These are phyloP conservation scores for Mamestra configurata DNA, from an alignment of 1,140 invertebrate species.

Conservation along the genomic window DNA sequence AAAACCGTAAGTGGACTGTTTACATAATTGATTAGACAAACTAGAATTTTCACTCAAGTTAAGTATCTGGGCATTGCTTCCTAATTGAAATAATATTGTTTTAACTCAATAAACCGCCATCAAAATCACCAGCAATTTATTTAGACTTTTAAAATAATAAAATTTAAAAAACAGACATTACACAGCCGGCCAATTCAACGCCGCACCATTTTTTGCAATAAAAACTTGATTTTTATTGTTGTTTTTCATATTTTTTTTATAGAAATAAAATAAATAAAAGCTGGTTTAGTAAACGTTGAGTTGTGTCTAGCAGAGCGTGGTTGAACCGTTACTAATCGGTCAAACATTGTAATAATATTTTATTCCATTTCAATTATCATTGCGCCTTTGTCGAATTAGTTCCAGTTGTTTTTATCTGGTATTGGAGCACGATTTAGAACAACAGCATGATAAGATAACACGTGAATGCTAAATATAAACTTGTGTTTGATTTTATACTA, in stretches of 20 bases:
- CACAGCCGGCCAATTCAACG: not conserved
- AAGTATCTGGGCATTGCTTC: not conserved
- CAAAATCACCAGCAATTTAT: not conserved
- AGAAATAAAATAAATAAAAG: constrained; percentile 7
- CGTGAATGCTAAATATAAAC: not conserved
- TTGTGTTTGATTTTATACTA: too few species aligned
- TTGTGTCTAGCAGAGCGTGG: constrained; percentile 16
- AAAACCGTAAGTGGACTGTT: not conserved
- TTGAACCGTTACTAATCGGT: constrained; percentile 34
- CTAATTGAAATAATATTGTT: not conserved
- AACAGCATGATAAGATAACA: not conserved
- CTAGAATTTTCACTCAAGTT: not conserved
- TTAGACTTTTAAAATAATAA: not conserved
- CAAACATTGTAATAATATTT: constrained; percentile 11
- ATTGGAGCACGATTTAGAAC: not conserved
- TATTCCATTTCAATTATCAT: constrained; percentile 12
- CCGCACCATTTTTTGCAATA: not conserved
- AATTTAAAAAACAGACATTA: not conserved
- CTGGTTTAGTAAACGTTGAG: not conserved
- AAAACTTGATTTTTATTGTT: not conserved
- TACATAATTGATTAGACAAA: not conserved
- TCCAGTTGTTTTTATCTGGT: constrained; percentile 12
- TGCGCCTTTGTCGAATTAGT: constrained; percentile 20
- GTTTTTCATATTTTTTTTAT: not conserved
- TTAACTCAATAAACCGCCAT: not conserved